phyloP scores from a whole-genome alignment of 2,113 vertebrate genomes.

The Aphyosemion australe region DNA sequence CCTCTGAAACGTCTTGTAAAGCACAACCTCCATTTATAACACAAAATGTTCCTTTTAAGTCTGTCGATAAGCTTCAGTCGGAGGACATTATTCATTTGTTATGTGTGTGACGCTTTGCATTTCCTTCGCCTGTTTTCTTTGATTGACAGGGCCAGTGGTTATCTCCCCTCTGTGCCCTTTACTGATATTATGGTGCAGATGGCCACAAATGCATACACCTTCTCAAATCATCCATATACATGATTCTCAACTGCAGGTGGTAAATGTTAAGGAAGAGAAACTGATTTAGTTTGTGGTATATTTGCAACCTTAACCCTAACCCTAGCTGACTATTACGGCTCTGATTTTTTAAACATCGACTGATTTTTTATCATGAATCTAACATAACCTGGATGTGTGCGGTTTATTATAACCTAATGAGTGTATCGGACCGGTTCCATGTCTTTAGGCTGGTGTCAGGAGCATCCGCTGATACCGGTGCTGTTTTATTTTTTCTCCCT shows the following conservation, averaged over 20 bases:
- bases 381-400: not conserved
- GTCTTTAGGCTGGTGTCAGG: constrained; percentile 60
- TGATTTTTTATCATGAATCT: no score
- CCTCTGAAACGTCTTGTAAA: constrained; percentile 46
- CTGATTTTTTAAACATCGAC: no score
- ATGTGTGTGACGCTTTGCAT: constrained; percentile 40
- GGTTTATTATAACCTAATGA: constrained; percentile 14
- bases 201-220: constrained; percentile 40
- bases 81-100: constrained; percentile 48
- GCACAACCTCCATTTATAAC: constrained; percentile 41
- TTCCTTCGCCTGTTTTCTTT: constrained; percentile 47
- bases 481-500: constrained; percentile 47
- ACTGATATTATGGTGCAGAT: constrained; percentile 32
- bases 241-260: constrained; percentile 2
- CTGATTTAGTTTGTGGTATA: not conserved
- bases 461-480: constrained; percentile 66
- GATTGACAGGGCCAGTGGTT: constrained; percentile 39
- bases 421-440: constrained; percentile 16
- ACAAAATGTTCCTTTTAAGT: constrained; percentile 47
- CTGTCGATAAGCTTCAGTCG: constrained; percentile 44
- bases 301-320: no score
- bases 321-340: no score
- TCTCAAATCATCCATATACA: constrained; percentile 36
- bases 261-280: constrained; percentile 23
- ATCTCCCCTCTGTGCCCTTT: constrained; percentile 46